Evolutionary conservation across 35 echinoderm and acorn worm genomes (phyloP), one percentile per base, ranked within the genome.

Genomic region (Lytechinus variegatus): DNA sequence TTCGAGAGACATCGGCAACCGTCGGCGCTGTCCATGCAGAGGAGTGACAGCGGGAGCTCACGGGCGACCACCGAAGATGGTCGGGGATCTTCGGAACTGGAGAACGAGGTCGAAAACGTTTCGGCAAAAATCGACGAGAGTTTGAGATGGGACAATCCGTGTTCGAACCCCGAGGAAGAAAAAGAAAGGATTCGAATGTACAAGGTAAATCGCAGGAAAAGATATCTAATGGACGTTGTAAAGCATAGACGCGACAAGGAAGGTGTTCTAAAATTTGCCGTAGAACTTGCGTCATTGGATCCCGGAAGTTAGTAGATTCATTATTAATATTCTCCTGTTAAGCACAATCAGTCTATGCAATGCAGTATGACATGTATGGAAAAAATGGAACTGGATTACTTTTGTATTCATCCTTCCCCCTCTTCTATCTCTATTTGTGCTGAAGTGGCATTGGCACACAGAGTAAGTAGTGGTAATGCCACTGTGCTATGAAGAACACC

Each of bases 171-270:
- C 55, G 96, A 96, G 13, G 95, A 97, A 27, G 98, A 99, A 87
- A 94, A 95, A 54, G 96, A 97, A 90, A 72, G 98, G 29, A 97
- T 99, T 27, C 86, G 97, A 44, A 89, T 86, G 27, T 99, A 99
- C 94, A 99, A 99, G 97, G 95, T 99, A 16, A 99, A 99, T 61
- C 79, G 98, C 8, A 33, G 98, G 33, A 99, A 99, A 86, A 61
- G 98, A 57, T 99, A 99, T 90, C 94, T 99, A 60, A 96, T 95
- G 10, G 98, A 97, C 28, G 86, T 95, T 10, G 90, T 98, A 16
- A 86, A 96, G 66, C 94, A 97, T 27, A 94, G 98, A 27, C 97
- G 97, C n/a, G 98, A 99, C 54, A 99, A 97, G 28, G 98, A 99
- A 60, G 94, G 97, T 54, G 97, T 99, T 27, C 89, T 99, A 19